Percentiles rank a stretch among this genome's conserved stretches.
phyloP scores from a whole-genome alignment of 2,113 vertebrate genomes.

The Hepsetus odoe region DNA sequence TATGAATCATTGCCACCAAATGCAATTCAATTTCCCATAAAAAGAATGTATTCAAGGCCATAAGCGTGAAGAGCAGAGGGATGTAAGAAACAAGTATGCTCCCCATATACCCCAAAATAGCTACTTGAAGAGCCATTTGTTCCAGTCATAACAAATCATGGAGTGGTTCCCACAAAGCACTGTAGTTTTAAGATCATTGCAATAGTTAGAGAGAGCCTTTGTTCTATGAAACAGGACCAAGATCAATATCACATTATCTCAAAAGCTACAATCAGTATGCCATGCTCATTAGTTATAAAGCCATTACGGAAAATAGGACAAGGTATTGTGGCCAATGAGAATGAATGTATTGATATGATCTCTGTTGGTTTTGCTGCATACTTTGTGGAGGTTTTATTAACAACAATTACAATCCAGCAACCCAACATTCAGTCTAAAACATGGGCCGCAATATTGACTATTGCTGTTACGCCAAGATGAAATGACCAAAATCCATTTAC shows the following conservation, averaged over 20 bases:
- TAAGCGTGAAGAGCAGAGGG: neutral
- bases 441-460: neutral
- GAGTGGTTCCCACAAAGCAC: neutral
- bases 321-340: neutral
- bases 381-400: neutral
- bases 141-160: constrained; percentile 20
- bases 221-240: neutral
- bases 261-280: neutral
- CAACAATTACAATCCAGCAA: neutral
- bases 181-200: neutral
- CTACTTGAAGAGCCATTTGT: constrained; percentile 21
- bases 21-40: neutral
- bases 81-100: neutral
- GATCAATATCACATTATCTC: constrained; percentile 46
- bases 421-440: neutral
- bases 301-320: constrained; percentile 18
- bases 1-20: neutral
- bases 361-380: neutral
- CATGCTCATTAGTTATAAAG: constrained; percentile 18
- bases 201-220: constrained; percentile 2
- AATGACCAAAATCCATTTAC: no score
- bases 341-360: neutral
- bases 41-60: neutral
- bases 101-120: neutral
- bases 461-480: neutral